Conservation (phyloP, 2,113 vertebrate species). For the Megaceryle maxima region DNA sequence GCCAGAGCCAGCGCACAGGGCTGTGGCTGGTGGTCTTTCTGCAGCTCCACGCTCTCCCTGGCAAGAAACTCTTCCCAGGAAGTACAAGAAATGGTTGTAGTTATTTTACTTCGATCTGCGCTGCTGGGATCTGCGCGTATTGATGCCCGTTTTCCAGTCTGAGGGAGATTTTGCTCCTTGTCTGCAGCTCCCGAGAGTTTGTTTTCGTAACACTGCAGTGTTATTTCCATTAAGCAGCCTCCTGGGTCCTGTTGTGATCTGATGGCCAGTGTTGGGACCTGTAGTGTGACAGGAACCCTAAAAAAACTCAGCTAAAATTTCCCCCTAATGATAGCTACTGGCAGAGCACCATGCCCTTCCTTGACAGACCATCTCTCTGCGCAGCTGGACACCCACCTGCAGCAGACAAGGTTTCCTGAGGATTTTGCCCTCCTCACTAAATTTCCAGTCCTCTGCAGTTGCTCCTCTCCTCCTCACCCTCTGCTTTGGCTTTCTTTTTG, state of each 20-base stretch:
- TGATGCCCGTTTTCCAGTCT: rapidly evolving
- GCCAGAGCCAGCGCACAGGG: background rate
- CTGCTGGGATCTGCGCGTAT: no score
- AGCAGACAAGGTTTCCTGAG: background rate
- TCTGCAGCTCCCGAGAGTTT: background rate
- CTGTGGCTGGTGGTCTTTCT: background rate
- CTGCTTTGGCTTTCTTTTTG: background rate
- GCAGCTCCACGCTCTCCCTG: background rate
- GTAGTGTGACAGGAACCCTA: rapidly evolving
- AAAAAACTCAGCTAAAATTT: background rate
- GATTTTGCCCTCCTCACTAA: background rate
- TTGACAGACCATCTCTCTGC: rapidly evolving
- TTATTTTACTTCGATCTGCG: background rate
- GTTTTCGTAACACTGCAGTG: rapidly evolving
- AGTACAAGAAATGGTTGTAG: rapidly evolving
- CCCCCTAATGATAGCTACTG: background rate
- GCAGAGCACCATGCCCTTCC: background rate
- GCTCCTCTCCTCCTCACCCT: background rate
- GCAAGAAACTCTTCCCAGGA: background rate
- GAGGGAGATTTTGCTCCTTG: background rate
- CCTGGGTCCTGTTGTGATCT: no score
- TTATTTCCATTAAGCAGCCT: background rate
- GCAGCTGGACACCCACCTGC: background rate
- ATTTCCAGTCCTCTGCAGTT: background rate
- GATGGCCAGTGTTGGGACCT: background rate